Conservation (phyloP, 2,113 vertebrate species). For the Hassar affinis region DNA sequence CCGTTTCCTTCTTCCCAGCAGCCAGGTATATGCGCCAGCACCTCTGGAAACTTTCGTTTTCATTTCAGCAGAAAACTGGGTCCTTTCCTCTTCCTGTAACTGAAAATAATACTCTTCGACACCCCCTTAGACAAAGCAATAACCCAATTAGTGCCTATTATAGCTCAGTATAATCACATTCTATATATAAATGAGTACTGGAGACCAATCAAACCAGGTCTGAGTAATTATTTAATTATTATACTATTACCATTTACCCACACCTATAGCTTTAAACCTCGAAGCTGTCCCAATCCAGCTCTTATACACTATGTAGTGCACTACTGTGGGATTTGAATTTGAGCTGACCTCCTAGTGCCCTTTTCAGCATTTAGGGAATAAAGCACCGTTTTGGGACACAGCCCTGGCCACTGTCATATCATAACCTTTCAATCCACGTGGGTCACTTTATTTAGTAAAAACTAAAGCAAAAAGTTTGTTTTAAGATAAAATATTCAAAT, state of each 20-base stretch:
- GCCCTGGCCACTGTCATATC: background rate
- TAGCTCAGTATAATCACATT: background rate
- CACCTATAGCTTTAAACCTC: background rate
- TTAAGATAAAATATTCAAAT: background rate
- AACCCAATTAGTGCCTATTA: background rate
- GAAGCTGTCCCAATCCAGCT: background rate
- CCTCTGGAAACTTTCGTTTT: conserved; percentile 16
- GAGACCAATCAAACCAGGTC: background rate
- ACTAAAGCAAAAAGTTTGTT: background rate
- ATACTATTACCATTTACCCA: background rate
- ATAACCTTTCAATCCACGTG: background rate
- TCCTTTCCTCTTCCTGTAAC: background rate
- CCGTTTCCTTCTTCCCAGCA: background rate
- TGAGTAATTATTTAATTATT: background rate
- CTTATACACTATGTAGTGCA: background rate
- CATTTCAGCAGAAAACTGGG: background rate
- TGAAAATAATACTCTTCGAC: background rate
- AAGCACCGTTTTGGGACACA: background rate
- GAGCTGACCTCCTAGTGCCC: background rate
- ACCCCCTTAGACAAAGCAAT: background rate
- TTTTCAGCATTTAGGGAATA: background rate
- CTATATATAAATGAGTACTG: too few relatives aligned
- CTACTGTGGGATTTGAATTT: background rate
- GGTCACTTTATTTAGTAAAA: background rate
- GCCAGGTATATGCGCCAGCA: background rate